These are phyloP conservation scores for Zapornia atra DNA, from an alignment of 2,113 vertebrate genomes.

Conservation along the genomic window DNA sequence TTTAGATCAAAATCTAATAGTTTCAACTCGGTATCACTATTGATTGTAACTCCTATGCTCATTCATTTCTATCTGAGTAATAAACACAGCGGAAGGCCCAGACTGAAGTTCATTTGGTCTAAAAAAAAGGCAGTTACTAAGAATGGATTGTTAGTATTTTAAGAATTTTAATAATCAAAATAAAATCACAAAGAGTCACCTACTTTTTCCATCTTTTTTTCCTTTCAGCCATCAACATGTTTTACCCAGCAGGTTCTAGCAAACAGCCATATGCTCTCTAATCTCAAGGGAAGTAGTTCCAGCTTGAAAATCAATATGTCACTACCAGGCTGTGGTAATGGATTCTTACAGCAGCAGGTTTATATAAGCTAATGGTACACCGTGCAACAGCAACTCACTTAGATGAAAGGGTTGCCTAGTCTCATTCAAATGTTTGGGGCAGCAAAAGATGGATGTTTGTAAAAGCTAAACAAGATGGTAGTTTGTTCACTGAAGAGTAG, in stretches of 20 bases:
- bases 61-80: background rate
- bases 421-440: background rate
- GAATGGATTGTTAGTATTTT: background rate
- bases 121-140: background rate
- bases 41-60: background rate
- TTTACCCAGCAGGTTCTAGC: slow-evolving; percentile 51
- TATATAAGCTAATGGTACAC: slow-evolving; percentile 46
- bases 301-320: slow-evolving; percentile 69
- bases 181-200: background rate
- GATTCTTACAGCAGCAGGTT: slow-evolving; percentile 67
- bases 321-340: slow-evolving; percentile 54
- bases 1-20: background rate
- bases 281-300: slow-evolving; percentile 52
- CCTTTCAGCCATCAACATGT: background rate
- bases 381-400: slow-evolving; percentile 42
- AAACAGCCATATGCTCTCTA: slow-evolving; percentile 57
- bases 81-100: background rate
- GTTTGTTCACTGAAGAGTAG: slow-evolving; percentile 22
- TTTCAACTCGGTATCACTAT: background rate
- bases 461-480: slow-evolving; percentile 36
- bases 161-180: background rate
- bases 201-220: background rate
- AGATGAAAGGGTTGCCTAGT: slow-evolving; percentile 47
- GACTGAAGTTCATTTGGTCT: background rate
- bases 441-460: background rate